phyloP scores from a whole-genome alignment of 2,888 invertebrate species.

The Tromatobia lineatoria region DNA sequence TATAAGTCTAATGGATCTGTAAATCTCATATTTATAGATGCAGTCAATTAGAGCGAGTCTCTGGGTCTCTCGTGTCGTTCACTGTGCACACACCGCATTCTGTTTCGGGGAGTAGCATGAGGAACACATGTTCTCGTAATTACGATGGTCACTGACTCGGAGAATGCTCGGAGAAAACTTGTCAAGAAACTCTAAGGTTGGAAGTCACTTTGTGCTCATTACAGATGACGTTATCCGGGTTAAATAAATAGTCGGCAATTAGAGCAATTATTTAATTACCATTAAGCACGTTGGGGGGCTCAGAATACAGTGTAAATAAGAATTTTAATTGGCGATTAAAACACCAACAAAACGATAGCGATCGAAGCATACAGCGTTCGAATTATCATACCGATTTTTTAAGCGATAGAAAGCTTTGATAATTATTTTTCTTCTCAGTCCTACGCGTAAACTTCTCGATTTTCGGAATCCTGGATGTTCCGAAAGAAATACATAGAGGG shows the following conservation, averaged over 20 bases:
- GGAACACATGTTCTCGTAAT: slow-evolving; percentile 64
- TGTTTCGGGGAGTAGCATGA: not conserved
- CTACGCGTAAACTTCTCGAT: not conserved
- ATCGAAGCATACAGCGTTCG: not conserved
- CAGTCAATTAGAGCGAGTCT: slow-evolving; percentile 57
- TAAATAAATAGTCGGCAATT: slow-evolving; percentile 28
- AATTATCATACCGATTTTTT: not conserved
- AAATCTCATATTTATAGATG: slow-evolving; percentile 63
- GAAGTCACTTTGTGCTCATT: not conserved
- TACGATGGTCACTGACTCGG: slow-evolving; percentile 54
- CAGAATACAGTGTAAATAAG: not conserved
- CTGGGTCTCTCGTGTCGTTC: slow-evolving; percentile 5
- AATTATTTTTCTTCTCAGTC: not conserved
- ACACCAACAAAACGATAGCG: not conserved
- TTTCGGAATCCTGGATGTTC: not conserved
- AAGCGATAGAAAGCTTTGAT: not conserved
- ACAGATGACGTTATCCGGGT: slow-evolving; percentile 32
- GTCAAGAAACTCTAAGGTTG: not conserved
- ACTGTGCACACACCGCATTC: slow-evolving; percentile 12
- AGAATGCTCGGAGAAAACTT: slow-evolving; percentile 15
- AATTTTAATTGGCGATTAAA: not conserved
- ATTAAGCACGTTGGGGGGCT: not conserved
- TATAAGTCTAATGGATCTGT: slow-evolving; percentile 37
- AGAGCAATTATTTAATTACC: slow-evolving; percentile 39
- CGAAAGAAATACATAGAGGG: not conserved